These are phyloP conservation scores for Nothocercus julius DNA, from an alignment of 2,113 vertebrate species.

Conservation along the genomic window DNA sequence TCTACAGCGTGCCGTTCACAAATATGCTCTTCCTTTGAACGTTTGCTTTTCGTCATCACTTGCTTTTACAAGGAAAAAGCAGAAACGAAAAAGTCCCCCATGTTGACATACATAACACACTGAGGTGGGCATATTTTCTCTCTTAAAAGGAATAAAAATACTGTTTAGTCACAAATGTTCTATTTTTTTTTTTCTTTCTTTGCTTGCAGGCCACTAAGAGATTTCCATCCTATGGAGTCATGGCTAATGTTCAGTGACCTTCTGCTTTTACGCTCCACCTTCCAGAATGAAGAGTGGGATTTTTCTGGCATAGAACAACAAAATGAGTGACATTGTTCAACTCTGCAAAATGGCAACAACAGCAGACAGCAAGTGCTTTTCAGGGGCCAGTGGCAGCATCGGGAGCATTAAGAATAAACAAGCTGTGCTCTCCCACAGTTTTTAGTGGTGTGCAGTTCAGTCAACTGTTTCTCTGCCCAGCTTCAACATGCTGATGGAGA, in stretches of 20 bases:
- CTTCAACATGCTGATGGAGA: neutral
- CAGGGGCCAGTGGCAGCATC: neutral
- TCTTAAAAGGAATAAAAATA: neutral
- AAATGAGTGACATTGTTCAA: neutral
- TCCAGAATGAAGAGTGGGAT: neutral
- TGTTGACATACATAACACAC: neutral
- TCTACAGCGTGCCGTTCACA: neutral
- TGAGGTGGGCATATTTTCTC: neutral
- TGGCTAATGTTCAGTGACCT: neutral
- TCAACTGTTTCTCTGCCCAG: neutral
- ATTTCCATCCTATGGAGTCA: neutral
- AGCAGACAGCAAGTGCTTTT: conserved; percentile 46
- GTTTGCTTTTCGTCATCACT: neutral
- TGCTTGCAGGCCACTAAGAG: neutral
- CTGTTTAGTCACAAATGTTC: neutral
- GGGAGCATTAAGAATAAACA: neutral
- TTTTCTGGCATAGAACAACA: neutral
- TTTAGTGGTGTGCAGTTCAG: neutral
- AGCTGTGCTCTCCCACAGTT: neutral
- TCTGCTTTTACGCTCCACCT: neutral
- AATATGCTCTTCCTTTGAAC: neutral
- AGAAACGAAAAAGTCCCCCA: neutral
- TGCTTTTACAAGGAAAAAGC: neutral
- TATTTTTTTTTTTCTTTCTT: neutral
- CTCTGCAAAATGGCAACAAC: neutral